Base-by-base conservation (phyloP, 2,888 invertebrate genomes). In the Bombylius major region DNA sequence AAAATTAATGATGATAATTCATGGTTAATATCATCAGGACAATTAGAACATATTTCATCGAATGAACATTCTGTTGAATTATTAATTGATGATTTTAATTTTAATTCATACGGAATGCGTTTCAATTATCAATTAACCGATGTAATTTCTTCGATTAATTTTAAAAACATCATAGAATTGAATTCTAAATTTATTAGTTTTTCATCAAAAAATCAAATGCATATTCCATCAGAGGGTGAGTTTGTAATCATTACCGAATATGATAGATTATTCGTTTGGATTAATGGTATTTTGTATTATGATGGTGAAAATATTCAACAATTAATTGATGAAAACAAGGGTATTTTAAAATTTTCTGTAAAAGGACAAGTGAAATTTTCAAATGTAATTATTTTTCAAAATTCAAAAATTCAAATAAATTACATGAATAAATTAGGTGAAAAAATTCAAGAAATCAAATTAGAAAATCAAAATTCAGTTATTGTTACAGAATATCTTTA, bases 401-500 rank as follows among this genome's bases (percentile, higher is more conserved):
- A 51, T 11, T 13, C 56, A 8, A 31, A 6, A 3, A 9, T 58
- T 9, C 32, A 54, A 32, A 51, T 58, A 1, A 36, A 14, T 12
- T 58, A 56, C 7, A 50, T 51, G 23, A 58, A 58, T 14, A 44
- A 33, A 39, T 44, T 58, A 1, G 51, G 51, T 8, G 58, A 58
- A 23, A 47, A 47, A 3, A 54, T 47, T 13, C 58, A 58, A 32
- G 55, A 54, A 11, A 34, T 58, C 2, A 44, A 42, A 4, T 12
- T 58, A 34, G 56, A 58, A 56, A 46, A 51, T 13, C n/a, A 44
- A 5, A 12, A 51, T 9, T 51, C 50, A 1, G 46, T 49, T n/a
- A 12, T 58, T 4, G 47, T 58, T n/a, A 56, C 48, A 11, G 56
- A 56, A 47, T 54, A 48, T n/a, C 34, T 58, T 4, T 56, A 58